These are phyloP conservation scores for Anoura caudifer DNA, from an alignment of 2,113 vertebrate genomes.

Conservation along the genomic window DNA sequence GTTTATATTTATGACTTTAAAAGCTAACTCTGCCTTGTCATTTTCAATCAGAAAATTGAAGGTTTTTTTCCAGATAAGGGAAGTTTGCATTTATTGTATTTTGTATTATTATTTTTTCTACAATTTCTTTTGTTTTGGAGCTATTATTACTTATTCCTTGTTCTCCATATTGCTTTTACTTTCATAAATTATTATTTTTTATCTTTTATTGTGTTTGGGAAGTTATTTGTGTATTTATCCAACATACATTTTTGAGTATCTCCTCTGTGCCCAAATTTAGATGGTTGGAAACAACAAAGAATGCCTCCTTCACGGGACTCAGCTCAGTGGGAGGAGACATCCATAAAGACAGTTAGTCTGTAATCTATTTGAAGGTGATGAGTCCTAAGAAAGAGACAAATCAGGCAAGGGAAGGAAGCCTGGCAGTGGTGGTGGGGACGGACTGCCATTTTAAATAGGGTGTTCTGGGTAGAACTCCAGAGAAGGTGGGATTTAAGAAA, in stretches of 20 bases:
- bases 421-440: neutral
- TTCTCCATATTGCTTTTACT: neutral
- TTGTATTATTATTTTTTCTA: neutral
- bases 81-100: neutral
- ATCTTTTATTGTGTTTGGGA: neutral
- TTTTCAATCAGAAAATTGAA: neutral
- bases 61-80: neutral
- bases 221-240: neutral
- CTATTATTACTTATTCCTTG: neutral
- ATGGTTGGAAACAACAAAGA: neutral
- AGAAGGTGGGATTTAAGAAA: neutral
- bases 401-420: neutral
- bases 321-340: neutral
- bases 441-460: neutral
- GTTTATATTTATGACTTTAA: neutral
- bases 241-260: neutral
- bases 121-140: neutral
- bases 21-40: neutral
- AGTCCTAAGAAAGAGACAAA: neutral
- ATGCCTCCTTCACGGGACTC: neutral
- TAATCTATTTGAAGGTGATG: neutral
- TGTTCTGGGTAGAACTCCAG: neutral
- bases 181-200: neutral
- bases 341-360: neutral
- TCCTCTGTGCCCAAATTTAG: neutral